A percentile compares a stretch with the other conserved stretches of the same genome.
Evolutionary conservation across 2,113 vertebrate genomes (phyloP).

Genomic region (Scortum barcoo): DNA sequence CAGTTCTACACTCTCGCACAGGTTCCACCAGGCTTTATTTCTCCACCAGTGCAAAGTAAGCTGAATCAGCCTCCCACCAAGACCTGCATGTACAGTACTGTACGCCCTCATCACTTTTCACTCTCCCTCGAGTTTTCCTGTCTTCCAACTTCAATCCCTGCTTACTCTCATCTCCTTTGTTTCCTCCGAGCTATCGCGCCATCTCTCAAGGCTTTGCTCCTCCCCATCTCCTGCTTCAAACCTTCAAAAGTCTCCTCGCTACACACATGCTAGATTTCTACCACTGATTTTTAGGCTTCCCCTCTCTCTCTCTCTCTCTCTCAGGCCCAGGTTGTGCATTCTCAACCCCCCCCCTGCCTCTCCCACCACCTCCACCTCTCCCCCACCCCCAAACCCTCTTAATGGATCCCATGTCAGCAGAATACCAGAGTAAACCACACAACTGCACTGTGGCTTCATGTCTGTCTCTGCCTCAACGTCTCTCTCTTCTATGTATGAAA

Average conservation of each 20-base stretch:
- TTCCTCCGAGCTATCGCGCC: conserved; percentile 68
- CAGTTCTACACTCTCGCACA: background rate
- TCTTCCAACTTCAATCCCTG: conserved; percentile 72
- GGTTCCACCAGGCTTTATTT: conserved; percentile 40
- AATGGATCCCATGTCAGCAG: conserved; percentile 82
- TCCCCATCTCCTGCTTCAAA: conserved; percentile 61
- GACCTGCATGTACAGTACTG: conserved; percentile 31
- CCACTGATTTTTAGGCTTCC: conserved; percentile 50
- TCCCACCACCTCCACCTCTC: background rate
- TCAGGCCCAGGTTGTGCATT: conserved; percentile 59
- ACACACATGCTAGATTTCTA: conserved; percentile 50
- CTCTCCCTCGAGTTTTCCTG: conserved; percentile 69
- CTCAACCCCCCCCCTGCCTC: conserved; percentile 31
- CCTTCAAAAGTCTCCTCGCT: conserved; percentile 60
- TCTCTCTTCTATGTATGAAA: conserved; percentile 52
- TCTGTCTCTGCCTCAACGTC: conserved; percentile 70
- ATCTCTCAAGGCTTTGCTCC: conserved; percentile 72
- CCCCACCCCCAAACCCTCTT: conserved; percentile 54
- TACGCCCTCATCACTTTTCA: conserved; percentile 71
- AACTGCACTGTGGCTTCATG: conserved; percentile 77
- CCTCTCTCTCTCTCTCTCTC: conserved; percentile 24
- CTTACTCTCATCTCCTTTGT: conserved; percentile 75
- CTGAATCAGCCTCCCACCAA: conserved; percentile 66
- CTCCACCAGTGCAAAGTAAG: conserved; percentile 38
- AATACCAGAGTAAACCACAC: conserved; percentile 81